Base-by-base conservation (phyloP, 2,797 vertebrate genomes). In the Pterois miles region DNA sequence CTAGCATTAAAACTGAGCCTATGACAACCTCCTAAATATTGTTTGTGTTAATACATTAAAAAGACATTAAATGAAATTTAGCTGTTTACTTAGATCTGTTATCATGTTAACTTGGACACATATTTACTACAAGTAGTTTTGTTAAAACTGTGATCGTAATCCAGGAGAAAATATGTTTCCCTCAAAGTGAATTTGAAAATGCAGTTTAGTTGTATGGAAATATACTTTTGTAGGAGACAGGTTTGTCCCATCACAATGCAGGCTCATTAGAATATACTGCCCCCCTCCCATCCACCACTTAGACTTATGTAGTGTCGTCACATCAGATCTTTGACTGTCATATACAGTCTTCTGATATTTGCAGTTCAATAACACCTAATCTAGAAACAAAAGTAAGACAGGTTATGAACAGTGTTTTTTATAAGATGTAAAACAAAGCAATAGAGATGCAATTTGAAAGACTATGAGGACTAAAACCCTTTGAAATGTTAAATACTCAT, bases 401-500 rank as follows among this genome's bases (percentile, higher is more conserved):
- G 2, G 29, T 69, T 33, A 40, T 57, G 8, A 68, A 22, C 36
- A 60, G 29, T 20, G 31, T 14, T 29, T 40, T 56, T 68, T 67
- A 31, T 43, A 8, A 52, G 54, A 67, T 76, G 50, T 66, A 69
- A 65, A 80, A 60, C 11, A 46, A 71, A 40, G 7, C 59, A 74
- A 59, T 72, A 52, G 76, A 68, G 34, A 40, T 68, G 46, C 38
- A 40, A 12, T 33, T 40, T 46, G 46, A 71, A 67, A 64, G 13
- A 57, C 64, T 38, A 6, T 5, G 3, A 68, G 25, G n/a, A 80
- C 31, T 36, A 40, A 83, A 73, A 79, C 59, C 46, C 78, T 81
- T 76, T 80, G 74, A 77, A 83, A 80, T 74, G 65, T 81, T 81
- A 79, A 81, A 85, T 57, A 74, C 50, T 31, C 60, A 66, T 71